Evolutionary conservation across 2,113 vertebrate species (phyloP), one percentile per base, ranked within the genome.

Genomic region (Ictalurus furcatus): DNA sequence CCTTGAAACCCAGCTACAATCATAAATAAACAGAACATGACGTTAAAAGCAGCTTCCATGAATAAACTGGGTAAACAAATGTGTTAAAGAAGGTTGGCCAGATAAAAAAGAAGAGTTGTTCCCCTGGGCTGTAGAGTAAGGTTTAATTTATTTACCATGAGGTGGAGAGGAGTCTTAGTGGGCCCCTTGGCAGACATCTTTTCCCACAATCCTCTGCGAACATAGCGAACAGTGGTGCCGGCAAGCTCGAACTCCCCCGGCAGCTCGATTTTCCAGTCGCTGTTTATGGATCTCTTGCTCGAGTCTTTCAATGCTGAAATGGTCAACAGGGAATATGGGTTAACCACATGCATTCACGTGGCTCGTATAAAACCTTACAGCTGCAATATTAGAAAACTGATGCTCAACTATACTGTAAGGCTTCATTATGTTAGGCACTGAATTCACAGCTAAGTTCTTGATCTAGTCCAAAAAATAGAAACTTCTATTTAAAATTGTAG

Each of bases 181-280:
- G 98, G 98, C 90, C 98, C 98, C 95, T 97, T 99, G 95, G 97
- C 98, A 82, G 98, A 99, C 94, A 99, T 99, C 94, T 99, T 99
- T 95, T 99, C 98, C 98, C 98, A 99, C 44, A 98, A 94, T 87
- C 98, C 98, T 92, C 98, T 96, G 88, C 98, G 95, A 85, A 99
- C 98, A n/a, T 99, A 99, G 94, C 97, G 97, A 84, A 99, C 97
- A 0, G 96, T 99, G 2, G 98, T 99, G 86, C 98, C 98, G 17
- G 98, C 98, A n/a, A 99, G 95, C 95, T 98, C 96, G 93, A 99
- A 99, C 92, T 99, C 98, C 89, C 98, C 98, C 0, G 98, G 98
- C 92, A 99, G 97, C 93, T 99, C 98, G 67, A 99, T 99, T 95
- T 99, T 99, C 98, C 98, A 99, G 94, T 99, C 97, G 4, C 95